These are phyloP conservation scores for Apteryx owenii DNA, from an alignment of 2,113 vertebrate genomes.

Conservation along the genomic window DNA sequence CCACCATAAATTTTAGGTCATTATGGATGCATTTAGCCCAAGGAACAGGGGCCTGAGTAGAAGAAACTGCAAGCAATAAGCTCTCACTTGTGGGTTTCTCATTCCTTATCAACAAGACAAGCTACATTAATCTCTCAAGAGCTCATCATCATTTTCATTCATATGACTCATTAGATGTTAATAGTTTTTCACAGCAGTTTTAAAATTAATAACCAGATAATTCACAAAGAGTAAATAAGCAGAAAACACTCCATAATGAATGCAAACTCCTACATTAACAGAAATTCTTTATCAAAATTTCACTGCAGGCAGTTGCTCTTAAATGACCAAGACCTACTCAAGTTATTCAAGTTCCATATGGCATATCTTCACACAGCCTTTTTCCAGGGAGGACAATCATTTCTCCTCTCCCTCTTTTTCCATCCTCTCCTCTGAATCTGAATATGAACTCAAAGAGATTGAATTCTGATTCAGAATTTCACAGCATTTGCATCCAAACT, in stretches of 20 bases:
- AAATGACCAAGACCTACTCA: neutral
- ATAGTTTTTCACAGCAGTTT: neutral
- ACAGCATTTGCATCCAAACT: neutral
- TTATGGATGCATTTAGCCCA: neutral
- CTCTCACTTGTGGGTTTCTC: neutral
- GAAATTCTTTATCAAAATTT: neutral
- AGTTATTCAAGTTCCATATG: too few species aligned
- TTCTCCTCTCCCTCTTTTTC: neutral
- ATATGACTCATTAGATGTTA: neutral
- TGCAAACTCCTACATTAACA: neutral
- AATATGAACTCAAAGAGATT: neutral
- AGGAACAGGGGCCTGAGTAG: neutral
- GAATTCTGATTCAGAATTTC: neutral
- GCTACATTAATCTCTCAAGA: neutral
- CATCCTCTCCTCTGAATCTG: neutral
- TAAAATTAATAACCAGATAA: neutral
- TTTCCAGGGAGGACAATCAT: neutral
- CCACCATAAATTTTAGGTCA: neutral
- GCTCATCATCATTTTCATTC: neutral
- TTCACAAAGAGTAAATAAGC: neutral
- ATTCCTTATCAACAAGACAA: neutral
- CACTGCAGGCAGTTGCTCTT: neutral
- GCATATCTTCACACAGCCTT: neutral
- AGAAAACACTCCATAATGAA: neutral
- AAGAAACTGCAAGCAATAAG: neutral